Evolutionary conservation across 1,140 invertebrate species (phyloP), one percentile per base, ranked within the genome.

Genomic region (Lucilia cuprina): DNA sequence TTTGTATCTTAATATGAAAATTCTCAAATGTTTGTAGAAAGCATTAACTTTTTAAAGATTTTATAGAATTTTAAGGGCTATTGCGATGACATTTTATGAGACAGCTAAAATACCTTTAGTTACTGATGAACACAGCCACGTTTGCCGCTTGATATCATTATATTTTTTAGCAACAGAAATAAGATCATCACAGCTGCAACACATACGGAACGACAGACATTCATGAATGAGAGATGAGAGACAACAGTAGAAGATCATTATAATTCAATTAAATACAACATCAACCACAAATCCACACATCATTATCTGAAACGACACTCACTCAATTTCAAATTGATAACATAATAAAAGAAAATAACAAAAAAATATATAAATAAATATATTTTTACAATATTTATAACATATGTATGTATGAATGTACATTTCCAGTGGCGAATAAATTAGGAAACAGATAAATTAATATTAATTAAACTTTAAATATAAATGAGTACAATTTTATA

Each of bases 361-460:
- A 30, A 30, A 30, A 30, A 30, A 30, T 2, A 30, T 30, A 30
- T 30, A 30, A 2, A 30, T 30, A 70, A 19, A 21, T 70, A 70
- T 25, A n/a, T 70, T 5, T 21, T 70, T n/a, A 21, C 8, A 21
- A 30, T 30, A 30, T 30, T 30, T 30, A 30, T 30, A 8, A 21
- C n/a, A 65, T n/a, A n/a, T n/a, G n/a, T n/a, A n/a, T n/a, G n/a
- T n/a, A n/a, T n/a, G n/a, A n/a, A n/a, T n/a, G n/a, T n/a, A 60
- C 55, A 60, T 60, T 60, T 70, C 65, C 65, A 70, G 65, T 70
- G 19, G 65, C 65, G 65, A 70, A 70, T 70, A 70, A 70, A 70
- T 70, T 70, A 70, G 65, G 65, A 70, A 70, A 21, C 65, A 70
- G 65, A 70, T 70, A 21, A 70, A 70, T 70, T 70, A 70, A 70